Percentiles rank a stretch among this genome's conserved stretches.
These are phyloP conservation scores for Shinisaurus crocodilurus DNA, from an alignment of 2,113 vertebrate genomes.

Conservation along the genomic window DNA sequence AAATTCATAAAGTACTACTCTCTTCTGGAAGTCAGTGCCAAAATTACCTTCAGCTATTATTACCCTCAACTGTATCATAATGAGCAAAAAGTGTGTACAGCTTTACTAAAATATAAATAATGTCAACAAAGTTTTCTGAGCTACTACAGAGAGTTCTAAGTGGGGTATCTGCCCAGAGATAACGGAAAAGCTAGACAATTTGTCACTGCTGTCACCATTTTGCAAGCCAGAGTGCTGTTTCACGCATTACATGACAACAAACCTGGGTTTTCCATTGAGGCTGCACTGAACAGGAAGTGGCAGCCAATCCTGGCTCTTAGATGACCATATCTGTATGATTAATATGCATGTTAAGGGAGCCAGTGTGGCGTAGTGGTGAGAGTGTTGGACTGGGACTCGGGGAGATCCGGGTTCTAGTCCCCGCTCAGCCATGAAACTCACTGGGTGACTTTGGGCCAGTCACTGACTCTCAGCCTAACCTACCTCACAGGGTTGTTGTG, in stretches of 20 bases:
- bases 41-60: slow-evolving; percentile 27
- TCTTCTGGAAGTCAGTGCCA: not conserved
- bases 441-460: too few species aligned
- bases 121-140: slow-evolving; percentile 20
- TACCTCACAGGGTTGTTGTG: too few species aligned
- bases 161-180: not conserved
- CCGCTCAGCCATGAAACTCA: too few species aligned
- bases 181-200: not conserved
- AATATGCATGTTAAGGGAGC: not conserved
- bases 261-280: not conserved
- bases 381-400: too few species aligned
- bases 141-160: not conserved
- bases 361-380: too few species aligned
- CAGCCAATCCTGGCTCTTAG: not conserved
- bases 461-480: too few species aligned
- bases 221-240: not conserved
- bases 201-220: not conserved
- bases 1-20: fast-evolving
- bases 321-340: not conserved
- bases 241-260: not conserved
- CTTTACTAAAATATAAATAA: slow-evolving; percentile 10
- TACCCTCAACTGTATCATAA: slow-evolving; percentile 1
- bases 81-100: slow-evolving; percentile 22
- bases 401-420: too few species aligned
- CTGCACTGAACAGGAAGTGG: not conserved